Evolutionary conservation across 2,888 invertebrate genomes (phyloP), one percentile per base, ranked within the genome.

Genomic region (Anoplius nigerrimus): DNA sequence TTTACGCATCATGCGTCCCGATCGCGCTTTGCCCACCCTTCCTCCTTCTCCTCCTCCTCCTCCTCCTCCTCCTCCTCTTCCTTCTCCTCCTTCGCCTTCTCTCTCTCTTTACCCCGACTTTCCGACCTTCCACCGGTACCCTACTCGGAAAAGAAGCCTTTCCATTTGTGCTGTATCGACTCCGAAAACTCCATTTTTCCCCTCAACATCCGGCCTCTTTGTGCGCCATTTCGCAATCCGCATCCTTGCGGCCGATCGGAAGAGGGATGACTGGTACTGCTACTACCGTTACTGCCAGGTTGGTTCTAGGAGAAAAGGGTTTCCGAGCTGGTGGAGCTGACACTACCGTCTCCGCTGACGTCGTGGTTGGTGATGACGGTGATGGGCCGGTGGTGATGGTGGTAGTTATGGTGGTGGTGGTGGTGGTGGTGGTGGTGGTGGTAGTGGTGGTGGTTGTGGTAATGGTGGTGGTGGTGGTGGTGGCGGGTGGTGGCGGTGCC

Each of bases 1-100:
- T 68, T 71, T 71, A 66, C 72, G 68, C 34, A 56, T 56, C 68
- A 59, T 71, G 18, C 72, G 63, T 62, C 65, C 54, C 61, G 53
- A 57, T 53, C 43, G 24, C 56, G 48, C 62, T 53, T 52, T 54
- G 45, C 11, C 43, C 68, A 57, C 67, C 53, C 56, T 64, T 54
- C 63, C 62, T 51, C 51, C 58, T 22, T 66, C 62, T 59, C 43
- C 51, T 52, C 46, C 46, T 42, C 53, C 18, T 55, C 34, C 11
- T 34, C 11, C 34, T 13, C 34, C 34, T 34, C 34, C 34, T 6
- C 1, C 34, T 34, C 34, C 34, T 2, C 11, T 34, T 11, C 1
- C 34, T 13, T n/a, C n/a, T 54, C 63, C 62, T 51, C 51, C 58
- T 22, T 66, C 62, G 56, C 43, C 51, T 52, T 43, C 46, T 42